Evolutionary conservation across 2,113 vertebrate genomes (phyloP).

Genomic region (Lampris incognitus): DNA sequence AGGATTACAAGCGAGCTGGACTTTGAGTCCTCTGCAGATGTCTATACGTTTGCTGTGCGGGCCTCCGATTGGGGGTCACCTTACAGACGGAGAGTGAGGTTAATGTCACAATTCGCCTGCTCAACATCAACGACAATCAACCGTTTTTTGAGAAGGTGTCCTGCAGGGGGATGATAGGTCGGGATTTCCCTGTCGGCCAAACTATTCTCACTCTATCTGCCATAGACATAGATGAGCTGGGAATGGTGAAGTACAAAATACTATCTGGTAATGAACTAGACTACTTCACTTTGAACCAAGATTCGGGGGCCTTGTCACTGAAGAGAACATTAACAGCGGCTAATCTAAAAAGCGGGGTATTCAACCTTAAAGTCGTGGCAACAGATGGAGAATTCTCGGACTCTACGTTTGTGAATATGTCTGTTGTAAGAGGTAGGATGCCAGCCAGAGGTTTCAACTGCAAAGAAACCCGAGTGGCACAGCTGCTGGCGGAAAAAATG

Average conservation of each 20-base stretch:
- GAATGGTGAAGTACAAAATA: constrained; percentile 91
- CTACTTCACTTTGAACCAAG: constrained; percentile 91
- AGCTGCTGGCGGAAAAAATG: constrained; percentile 92
- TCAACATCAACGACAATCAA: constrained; percentile 94
- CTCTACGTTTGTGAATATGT: constrained; percentile 94
- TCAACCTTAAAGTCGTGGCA: constrained; percentile 90
- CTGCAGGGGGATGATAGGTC: constrained; percentile 91
- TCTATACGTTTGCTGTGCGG: constrained; percentile 89
- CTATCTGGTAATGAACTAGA: constrained; percentile 93
- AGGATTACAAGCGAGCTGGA: constrained; percentile 90
- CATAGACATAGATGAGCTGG: constrained; percentile 94
- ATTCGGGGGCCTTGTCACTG: constrained; percentile 91
- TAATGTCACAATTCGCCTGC: constrained; percentile 90
- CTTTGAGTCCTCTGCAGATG: constrained; percentile 93
- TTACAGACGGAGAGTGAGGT: constrained; percentile 94
- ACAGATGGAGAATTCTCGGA: constrained; percentile 94
- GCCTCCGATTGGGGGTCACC: constrained; percentile 98
- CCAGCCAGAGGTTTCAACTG: constrained; percentile 90
- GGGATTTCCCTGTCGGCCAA: constrained; percentile 89
- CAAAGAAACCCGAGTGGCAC: constrained; percentile 91
- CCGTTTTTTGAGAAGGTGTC: constrained; percentile 95
- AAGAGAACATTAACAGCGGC: constrained; percentile 86
- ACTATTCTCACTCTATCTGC: constrained; percentile 94
- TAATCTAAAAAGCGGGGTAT: constrained; percentile 86
- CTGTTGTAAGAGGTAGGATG: constrained; percentile 89